Evolutionary conservation across 2,113 vertebrate species (phyloP).

Genomic region (Platanista minor): DNA sequence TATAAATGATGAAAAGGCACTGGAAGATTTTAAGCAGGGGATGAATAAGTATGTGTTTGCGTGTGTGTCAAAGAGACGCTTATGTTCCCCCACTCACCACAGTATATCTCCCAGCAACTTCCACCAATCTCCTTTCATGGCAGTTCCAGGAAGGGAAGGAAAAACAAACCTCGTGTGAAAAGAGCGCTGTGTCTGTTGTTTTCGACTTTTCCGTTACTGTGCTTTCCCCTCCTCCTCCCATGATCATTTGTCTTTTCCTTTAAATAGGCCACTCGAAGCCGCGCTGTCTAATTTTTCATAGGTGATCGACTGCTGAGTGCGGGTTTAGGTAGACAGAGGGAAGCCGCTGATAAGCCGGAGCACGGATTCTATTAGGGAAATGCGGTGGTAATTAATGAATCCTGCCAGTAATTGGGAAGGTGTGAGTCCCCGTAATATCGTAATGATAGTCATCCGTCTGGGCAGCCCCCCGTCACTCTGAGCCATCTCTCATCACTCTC

Average conservation of each 20-base stretch:
- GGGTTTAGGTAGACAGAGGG: constrained; percentile 85
- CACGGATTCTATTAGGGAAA: constrained; percentile 86
- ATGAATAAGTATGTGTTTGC: not conserved
- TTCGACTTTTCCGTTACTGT: not conserved
- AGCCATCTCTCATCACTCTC: constrained; percentile 89
- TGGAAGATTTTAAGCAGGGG: not conserved
- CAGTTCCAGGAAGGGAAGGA: constrained; percentile 29
- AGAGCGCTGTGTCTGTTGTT: constrained; percentile 26
- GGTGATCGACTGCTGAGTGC: constrained; percentile 85
- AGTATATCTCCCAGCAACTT: constrained; percentile 30
- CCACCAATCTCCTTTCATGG: constrained; percentile 37
- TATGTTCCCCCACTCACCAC: constrained; percentile 52
- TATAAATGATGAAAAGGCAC: not conserved
- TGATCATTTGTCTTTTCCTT: constrained; percentile 71
- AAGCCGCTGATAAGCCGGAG: constrained; percentile 83
- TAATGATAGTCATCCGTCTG: constrained; percentile 98
- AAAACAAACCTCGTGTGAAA: not conserved
- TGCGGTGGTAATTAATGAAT: constrained; percentile 96
- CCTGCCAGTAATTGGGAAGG: constrained; percentile 98
- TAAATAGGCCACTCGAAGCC: constrained; percentile 80
- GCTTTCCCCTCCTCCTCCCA: constrained; percentile 6
- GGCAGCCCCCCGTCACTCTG: constrained; percentile 82
- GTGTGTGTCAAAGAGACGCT: constrained; percentile 21
- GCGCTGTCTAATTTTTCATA: constrained; percentile 80
- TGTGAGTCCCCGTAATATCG: constrained; percentile 91